Conservation (phyloP, 2,797 vertebrate species). For the Florisuga fusca region DNA sequence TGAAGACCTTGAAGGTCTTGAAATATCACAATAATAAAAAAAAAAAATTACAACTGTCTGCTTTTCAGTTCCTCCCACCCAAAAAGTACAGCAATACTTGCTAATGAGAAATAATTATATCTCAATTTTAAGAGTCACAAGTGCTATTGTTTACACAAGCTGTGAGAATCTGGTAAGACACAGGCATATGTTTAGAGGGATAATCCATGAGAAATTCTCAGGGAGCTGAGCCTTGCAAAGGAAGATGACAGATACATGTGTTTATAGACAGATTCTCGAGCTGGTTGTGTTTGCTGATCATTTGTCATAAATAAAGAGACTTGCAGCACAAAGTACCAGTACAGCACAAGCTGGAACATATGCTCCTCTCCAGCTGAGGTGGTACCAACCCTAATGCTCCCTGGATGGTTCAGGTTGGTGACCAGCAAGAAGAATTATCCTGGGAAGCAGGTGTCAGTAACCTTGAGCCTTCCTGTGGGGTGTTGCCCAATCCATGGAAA, state of each 20-base stretch:
- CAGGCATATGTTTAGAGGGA: constrained; percentile 25
- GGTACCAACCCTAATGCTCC: neutral
- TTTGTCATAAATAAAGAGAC: constrained; percentile 1
- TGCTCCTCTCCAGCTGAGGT: neutral
- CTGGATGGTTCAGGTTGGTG: neutral
- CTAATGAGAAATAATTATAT: constrained; percentile 38
- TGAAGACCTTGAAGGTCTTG: neutral
- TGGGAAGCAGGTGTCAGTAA: neutral
- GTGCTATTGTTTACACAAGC: constrained; percentile 33
- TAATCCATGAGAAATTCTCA: neutral
- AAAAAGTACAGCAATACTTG: neutral
- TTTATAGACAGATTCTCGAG: neutral
- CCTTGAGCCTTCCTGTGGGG: neutral
- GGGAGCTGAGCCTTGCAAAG: constrained; percentile 19
- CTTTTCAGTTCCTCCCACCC: constrained; percentile 1
- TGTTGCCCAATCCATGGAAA: neutral
- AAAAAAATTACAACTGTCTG: neutral
- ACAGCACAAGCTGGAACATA: neutral
- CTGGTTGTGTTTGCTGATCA: constrained; percentile 22
- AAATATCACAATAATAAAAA: neutral
- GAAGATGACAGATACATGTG: constrained; percentile 31
- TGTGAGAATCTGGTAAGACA: constrained; percentile 14
- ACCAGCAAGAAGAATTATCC: neutral
- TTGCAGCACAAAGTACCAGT: neutral
- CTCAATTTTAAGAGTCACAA: constrained; percentile 28